Base-by-base conservation (phyloP, 2,113 vertebrate genomes). In the Pterocles burchelli region DNA sequence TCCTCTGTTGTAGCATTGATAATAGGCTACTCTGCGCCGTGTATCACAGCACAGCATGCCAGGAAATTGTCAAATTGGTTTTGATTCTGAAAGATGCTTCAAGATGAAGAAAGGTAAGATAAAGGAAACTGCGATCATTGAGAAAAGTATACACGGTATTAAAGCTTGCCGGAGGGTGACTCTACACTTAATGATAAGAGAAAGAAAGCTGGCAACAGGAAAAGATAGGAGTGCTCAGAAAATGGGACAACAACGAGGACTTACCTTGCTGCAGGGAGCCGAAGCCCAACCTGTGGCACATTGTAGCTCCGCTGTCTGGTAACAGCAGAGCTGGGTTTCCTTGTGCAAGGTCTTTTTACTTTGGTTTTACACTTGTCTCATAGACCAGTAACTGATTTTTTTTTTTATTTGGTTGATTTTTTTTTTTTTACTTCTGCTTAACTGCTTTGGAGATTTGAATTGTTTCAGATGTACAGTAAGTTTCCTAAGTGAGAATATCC, bases 1-100 rank as follows among this genome's bases (percentile, higher is more conserved):
- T 87, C 62, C 31, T 93, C 85, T 85, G 58, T 80, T 52, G 86
- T 81, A 66, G 94, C 76, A 61, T 8, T 75, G 71, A 89, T 89
- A 85, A 90, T 59, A 66, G 71, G 65, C 63, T 74, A 41, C 29
- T 85, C 73, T 2, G 3, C 41, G 7, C 49, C 31, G 31, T 3
- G 0, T 58, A 62, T 80, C 75, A 77, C 43, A 31, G 63, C 61
- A 52, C 48, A 88, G 57, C 61, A 58, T 0, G 6, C 52, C 46
- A 66, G 36, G 79, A 94, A 88, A 84, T 65, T 95, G 91, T 90
- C 91, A 94, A 68, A 57, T 43, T 77, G 70, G n/a, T 38, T 97
- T 93, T 88, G 66, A 86, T 95, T 88, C 48, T 76, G 67, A 79
- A 88, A 94, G 59, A 67, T 85, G 41, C 63, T 63, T 76, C 34